Base-by-base conservation (phyloP, 1,140 invertebrate genomes). In the Mercenaria mercenaria region DNA sequence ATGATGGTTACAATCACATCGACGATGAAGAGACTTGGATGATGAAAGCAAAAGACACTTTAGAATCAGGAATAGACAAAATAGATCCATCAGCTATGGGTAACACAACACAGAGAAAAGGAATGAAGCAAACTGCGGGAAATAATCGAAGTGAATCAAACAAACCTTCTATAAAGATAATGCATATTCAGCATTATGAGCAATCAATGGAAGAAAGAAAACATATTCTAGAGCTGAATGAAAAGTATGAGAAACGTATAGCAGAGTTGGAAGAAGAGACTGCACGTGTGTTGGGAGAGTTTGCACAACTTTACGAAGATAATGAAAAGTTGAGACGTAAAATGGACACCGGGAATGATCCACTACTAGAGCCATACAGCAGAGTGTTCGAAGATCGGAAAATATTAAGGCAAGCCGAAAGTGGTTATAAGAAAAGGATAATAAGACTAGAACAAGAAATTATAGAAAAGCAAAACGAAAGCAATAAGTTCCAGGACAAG, bases 401-500 rank as follows among this genome's bases (percentile, higher is more conserved):
- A 32, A 88, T 88, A 23, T 56, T 88, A 29, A 56, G 86, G n/a
- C 41, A 69, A 15, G 74, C 86, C 11, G 86, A 88, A 39, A n/a
- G 41, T 23, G 77, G 86, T 10, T 88, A 88, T 72, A 88, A 88
- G 59, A 80, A 69, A 32, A 80, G 86, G 37, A 88, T 88, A 41
- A 18, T 23, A 15, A 56, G 61, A 52, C 47, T 88, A 23, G 76
- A 88, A 64, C 23, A 50, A 26, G 86, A 88, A 88, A n/a, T 80
- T 8, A 69, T 20, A 32, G 86, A 81, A 64, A 50, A 80, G 11
- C 43, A 67, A 69, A 81, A 52, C 2, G 76, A 81, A 37, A 32
- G 41, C 39, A 77, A 81, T 20, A 81, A 80, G 34, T 61, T 80
- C 15, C 50, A 50, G n/a, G 50, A 81, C 37, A 56, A 88, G 52